These are phyloP conservation scores for Melanotaenia duboulayi DNA, from an alignment of 2,113 vertebrate species.

Conservation along the genomic window DNA sequence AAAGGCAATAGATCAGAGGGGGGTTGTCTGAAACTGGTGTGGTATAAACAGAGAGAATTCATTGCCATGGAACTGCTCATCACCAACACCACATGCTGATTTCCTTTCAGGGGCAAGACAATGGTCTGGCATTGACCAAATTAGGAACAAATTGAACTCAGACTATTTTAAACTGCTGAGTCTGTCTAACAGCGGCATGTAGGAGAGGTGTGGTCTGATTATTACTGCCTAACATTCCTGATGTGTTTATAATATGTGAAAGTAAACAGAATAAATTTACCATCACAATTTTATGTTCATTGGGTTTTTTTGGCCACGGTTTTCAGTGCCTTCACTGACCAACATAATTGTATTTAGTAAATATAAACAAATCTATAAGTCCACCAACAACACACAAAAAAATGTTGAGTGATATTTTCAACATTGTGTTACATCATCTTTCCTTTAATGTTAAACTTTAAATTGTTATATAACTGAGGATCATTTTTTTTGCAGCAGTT, in stretches of 20 bases:
- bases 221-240: conserved; percentile 21
- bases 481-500: no score
- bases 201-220: conserved; percentile 31
- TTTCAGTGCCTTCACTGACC: no score
- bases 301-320: no score
- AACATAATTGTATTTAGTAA: no score
- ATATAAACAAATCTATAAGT: no score
- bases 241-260: conserved; percentile 24
- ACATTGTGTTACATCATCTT: no score
- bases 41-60: conserved; percentile 60
- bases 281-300: conserved; percentile 4
- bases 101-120: conserved; percentile 69
- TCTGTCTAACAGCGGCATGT: conserved; percentile 22
- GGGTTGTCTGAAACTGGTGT: conserved; percentile 8
- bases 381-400: no score
- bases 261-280: conserved; percentile 34
- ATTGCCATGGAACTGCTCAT: conserved; percentile 47
- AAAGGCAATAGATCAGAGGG: conserved; percentile 61
- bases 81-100: conserved; percentile 27
- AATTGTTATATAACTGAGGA: no score
- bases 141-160: conserved; percentile 50
- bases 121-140: conserved; percentile 63
- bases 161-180: conserved; percentile 38
- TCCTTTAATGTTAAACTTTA: no score
- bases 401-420: no score